These are phyloP conservation scores for Silurus meridionalis DNA, from an alignment of 2,113 vertebrate species.

Conservation along the genomic window DNA sequence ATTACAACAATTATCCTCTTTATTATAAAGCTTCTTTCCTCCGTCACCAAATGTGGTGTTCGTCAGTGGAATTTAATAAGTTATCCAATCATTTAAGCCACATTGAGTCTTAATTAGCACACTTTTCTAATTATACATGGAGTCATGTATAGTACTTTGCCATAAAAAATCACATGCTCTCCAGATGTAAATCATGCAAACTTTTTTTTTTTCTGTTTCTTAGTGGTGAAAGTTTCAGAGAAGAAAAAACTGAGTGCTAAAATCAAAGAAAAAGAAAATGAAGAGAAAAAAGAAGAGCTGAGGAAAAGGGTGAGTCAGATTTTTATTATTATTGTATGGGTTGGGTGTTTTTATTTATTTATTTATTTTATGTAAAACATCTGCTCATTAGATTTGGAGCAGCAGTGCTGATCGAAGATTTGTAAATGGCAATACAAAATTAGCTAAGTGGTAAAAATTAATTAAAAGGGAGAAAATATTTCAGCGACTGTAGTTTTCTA, in stretches of 20 bases:
- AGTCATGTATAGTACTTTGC: background rate
- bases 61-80: background rate
- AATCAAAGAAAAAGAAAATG: constrained; percentile 84
- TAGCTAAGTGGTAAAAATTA: too few species aligned
- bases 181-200: background rate
- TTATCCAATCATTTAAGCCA: background rate
- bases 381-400: too few species aligned
- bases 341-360: background rate
- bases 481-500: background rate
- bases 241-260: constrained; percentile 86
- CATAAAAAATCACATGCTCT: background rate
- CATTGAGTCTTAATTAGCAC: background rate
- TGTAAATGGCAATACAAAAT: too few species aligned
- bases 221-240: constrained; percentile 80
- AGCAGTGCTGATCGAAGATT: background rate
- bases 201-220: constrained; percentile 32
- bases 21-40: background rate
- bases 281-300: constrained; percentile 78
- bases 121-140: background rate
- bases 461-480: too few species aligned
- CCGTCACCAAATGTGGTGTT: background rate
- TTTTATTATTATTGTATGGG: background rate
- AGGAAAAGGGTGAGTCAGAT: constrained; percentile 74
- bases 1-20: background rate
- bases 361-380: background rate